Evolutionary conservation across 2,113 vertebrate genomes (phyloP), one percentile per base, ranked within the genome.

Genomic region (Cebus imitator): DNA sequence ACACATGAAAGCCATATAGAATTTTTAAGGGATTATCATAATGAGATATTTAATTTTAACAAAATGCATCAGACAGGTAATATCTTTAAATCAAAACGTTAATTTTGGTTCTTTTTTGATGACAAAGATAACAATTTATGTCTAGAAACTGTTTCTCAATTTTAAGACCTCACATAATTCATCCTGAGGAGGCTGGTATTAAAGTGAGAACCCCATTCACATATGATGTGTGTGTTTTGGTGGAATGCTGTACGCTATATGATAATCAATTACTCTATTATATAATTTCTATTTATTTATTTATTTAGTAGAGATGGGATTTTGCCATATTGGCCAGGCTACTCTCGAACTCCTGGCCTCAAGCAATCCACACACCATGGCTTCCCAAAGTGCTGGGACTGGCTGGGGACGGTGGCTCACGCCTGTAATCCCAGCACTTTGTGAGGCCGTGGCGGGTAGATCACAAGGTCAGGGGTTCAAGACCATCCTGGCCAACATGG

Each of bases 51-150:
- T 78, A 61, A 37, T 86, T 82, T 93, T 88, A 78, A 45, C 40
- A 58, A 87, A 84, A 55, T 2, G 48, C 21, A n/a, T 6, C 61
- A 48, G 30, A 61, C 43, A 83, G 96, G 79, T 66, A 61, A 25
- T 43, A 87, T 23, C 82, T 85, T 95, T 73, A 83, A 55, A 52
- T 93, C 27, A 88, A 35, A 96, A 78, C 5, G 70, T 90, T 80
- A 78, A 90, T 43, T 87, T 82, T 70, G 25, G 4, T 57, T 78
- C 16, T 30, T 17, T 95, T 88, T 94, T 91, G 61, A 83, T 73
- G 45, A n/a, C 25, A 86, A 87, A 70, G 30, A 76, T 80, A 78
- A 0, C 14, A 14, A 79, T 92, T 91, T 86, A 45, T 91, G 37
- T 83, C 66, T 72, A 86, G 73, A 68, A 79, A 70, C 66, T 84